Conservation (phyloP, 2,797 vertebrate genomes). For the Vespertilio murinus region DNA sequence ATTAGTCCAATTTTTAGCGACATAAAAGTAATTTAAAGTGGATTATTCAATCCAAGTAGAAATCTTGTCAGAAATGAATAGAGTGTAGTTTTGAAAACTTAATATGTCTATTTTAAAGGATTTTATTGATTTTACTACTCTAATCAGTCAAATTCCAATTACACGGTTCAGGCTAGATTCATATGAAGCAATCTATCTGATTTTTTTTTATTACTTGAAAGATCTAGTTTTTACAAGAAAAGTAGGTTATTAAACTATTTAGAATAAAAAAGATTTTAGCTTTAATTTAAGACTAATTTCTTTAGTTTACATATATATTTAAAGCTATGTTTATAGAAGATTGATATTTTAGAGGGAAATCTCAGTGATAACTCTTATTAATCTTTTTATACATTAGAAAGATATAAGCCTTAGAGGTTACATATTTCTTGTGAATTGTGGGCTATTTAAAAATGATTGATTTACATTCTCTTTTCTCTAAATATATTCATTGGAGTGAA, state of each 20-base stretch:
- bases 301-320: background rate
- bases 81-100: constrained; percentile 30
- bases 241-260: background rate
- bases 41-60: constrained; percentile 21
- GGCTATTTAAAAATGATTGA: background rate
- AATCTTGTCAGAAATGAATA: constrained; percentile 44
- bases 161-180: background rate
- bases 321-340: background rate
- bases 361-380: background rate
- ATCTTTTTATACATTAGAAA: background rate
- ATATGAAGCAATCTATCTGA: constrained; percentile 7
- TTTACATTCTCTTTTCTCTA: background rate
- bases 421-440: background rate
- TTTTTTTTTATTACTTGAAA: constrained; percentile 29
- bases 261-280: constrained; percentile 31
- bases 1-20: background rate
- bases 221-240: constrained; percentile 12
- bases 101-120: background rate
- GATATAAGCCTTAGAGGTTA: background rate
- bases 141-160: constrained; percentile 56
- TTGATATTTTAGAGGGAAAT: background rate
- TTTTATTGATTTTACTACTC: constrained; percentile 52
- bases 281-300: constrained; percentile 8
- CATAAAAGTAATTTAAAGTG: constrained; percentile 15
- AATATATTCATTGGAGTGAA: background rate